Percentiles rank a stretch among this genome's conserved stretches.
phyloP scores from a whole-genome alignment of 2,113 vertebrate genomes.

The Lophura nycthemera region DNA sequence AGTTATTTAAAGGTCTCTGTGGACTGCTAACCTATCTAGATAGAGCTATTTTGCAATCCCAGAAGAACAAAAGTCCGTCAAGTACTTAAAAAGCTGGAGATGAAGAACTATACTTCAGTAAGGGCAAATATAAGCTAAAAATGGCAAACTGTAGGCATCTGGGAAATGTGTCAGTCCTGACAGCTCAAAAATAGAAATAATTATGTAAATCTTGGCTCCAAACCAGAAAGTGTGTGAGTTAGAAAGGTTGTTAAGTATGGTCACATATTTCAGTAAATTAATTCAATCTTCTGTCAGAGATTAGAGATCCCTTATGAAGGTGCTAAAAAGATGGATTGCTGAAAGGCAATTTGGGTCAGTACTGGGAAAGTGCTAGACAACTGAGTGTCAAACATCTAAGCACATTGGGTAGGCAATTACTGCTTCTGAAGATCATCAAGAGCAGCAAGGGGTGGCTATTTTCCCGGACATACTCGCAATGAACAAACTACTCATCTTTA shows the following conservation, averaged over 20 bases:
- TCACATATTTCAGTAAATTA: conserved; percentile 68
- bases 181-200: conserved; percentile 72
- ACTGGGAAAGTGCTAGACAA: not conserved
- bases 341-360: conserved; percentile 43
- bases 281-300: conserved; percentile 68
- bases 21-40: conserved; percentile 18
- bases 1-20: conserved; percentile 44
- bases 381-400: conserved; percentile 8
- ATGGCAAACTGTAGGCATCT: conserved; percentile 26
- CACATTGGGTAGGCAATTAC: not conserved
- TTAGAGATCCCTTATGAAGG: conserved; percentile 66
- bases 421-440: conserved; percentile 12
- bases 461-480: not conserved
- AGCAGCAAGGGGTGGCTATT: not conserved
- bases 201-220: conserved; percentile 75
- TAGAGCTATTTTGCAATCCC: conserved; percentile 47
- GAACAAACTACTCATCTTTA: not conserved
- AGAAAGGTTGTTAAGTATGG: conserved; percentile 63
- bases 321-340: conserved; percentile 61
- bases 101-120: conserved; percentile 40
- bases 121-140: conserved; percentile 56
- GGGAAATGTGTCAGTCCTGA: conserved; percentile 59
- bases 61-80: not conserved
- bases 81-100: conserved; percentile 36
- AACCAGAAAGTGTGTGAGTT: conserved; percentile 12